These are phyloP conservation scores for Lates calcarifer DNA, from an alignment of 2,113 vertebrate genomes.

Conservation along the genomic window DNA sequence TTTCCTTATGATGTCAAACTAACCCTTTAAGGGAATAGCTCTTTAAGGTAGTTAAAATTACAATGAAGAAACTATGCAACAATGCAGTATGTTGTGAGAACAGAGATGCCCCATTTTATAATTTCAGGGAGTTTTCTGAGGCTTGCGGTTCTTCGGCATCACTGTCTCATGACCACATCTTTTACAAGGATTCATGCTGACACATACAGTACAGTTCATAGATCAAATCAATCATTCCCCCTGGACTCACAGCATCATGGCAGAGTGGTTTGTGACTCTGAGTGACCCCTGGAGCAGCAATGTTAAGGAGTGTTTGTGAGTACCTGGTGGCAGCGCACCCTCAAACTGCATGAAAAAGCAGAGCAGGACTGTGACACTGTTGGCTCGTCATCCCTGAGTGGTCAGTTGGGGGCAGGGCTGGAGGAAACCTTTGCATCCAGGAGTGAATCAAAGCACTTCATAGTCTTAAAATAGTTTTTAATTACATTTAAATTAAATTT, in stretches of 20 bases:
- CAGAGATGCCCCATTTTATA: background rate
- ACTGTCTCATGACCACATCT: background rate
- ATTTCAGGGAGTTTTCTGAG: background rate
- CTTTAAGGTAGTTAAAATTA: background rate
- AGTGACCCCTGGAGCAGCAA: background rate
- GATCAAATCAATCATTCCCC: conserved; percentile 9
- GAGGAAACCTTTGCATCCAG: conserved; percentile 23
- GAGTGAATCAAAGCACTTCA: background rate
- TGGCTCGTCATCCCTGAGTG: background rate
- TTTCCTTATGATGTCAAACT: background rate
- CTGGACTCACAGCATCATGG: background rate
- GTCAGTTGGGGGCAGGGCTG: background rate
- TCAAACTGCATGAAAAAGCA: background rate
- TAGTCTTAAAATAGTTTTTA: conserved; percentile 29
- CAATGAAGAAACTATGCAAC: background rate
- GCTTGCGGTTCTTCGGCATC: background rate
- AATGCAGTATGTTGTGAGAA: too few relatives aligned
- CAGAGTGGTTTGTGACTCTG: background rate
- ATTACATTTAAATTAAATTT: too few relatives aligned
- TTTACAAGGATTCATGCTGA: background rate
- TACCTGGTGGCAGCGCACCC: background rate
- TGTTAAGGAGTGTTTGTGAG: conserved; percentile 3
- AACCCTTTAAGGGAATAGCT: background rate
- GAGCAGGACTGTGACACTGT: background rate
- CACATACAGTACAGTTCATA: background rate